These are phyloP conservation scores for Stratiomys singularior DNA, from an alignment of 2,888 invertebrate genomes.

Conservation along the genomic window DNA sequence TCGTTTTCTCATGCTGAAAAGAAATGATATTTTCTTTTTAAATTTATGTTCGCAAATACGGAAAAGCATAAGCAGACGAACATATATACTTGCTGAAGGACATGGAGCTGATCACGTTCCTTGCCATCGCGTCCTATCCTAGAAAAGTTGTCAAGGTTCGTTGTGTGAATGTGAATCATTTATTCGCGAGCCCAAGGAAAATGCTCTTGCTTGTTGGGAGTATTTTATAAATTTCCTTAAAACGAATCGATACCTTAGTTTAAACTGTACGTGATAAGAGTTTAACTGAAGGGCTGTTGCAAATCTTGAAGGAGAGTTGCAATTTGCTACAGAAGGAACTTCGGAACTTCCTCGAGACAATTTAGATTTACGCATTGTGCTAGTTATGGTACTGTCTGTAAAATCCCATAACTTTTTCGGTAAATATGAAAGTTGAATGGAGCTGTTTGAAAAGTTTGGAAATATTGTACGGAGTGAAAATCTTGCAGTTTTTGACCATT, in stretches of 20 bases:
- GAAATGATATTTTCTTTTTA: conserved; percentile 37
- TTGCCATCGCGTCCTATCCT: background rate
- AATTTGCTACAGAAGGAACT: too few relatives aligned
- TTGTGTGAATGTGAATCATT: conserved; percentile 3
- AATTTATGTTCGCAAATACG: conserved; percentile 25
- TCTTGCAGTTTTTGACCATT: too few relatives aligned
- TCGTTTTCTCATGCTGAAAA: conserved; percentile 30
- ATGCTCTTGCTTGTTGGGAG: conserved; percentile 1
- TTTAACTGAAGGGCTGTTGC: background rate
- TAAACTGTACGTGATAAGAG: background rate
- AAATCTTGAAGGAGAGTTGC: too few relatives aligned
- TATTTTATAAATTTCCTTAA: conserved; percentile 9
- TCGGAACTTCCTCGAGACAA: too few relatives aligned
- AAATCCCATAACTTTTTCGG: too few relatives aligned
- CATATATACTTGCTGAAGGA: conserved; percentile 16
- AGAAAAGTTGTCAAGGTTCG: too few relatives aligned
- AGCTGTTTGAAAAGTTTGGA: too few relatives aligned
- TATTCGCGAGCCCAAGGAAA: background rate
- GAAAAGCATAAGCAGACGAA: conserved; percentile 34
- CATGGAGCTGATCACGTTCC: conserved; percentile 2
- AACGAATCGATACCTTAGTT: conserved; percentile 14
- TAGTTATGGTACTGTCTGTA: too few relatives aligned
- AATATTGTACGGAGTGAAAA: too few relatives aligned
- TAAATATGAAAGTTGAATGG: too few relatives aligned
- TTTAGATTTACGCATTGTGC: too few relatives aligned